Evolutionary conservation across 2,113 vertebrate genomes (phyloP), one percentile per base, ranked within the genome.

Genomic region (Danionella cerebrum): DNA sequence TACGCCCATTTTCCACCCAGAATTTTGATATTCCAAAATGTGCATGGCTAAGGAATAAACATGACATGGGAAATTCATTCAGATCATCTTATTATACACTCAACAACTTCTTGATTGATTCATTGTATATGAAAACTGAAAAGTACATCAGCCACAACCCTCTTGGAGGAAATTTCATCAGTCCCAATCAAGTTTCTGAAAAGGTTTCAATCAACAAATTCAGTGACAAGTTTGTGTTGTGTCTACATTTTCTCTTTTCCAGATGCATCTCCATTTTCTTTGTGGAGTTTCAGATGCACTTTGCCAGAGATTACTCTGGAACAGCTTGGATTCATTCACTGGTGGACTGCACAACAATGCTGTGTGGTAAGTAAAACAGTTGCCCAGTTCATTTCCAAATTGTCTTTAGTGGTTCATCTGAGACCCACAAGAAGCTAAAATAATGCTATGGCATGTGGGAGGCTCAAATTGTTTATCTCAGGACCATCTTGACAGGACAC

Each of bases 181-280:
- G n/a, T n/a, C n/a, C n/a, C n/a, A n/a, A n/a, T n/a, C n/a, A n/a
- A n/a, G n/a, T n/a, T n/a, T n/a, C n/a, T n/a, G n/a, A n/a, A n/a
- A n/a, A n/a, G n/a, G n/a, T n/a, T n/a, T n/a, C n/a, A n/a, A n/a
- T n/a, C n/a, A n/a, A n/a, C n/a, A n/a, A n/a, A n/a, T n/a, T n/a
- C n/a, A n/a, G n/a, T n/a, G n/a, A n/a, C 31, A 22, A 22, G 21
- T 4, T 69, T 35, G 7, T 27, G 13, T 36, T 39, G 22, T 55
- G n/a, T n/a, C n/a, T n/a, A n/a, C 29, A 29, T 19, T 39, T 41
- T 25, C 2, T 67, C 24, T 70, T 29, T 70, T 73, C 18, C 85
- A 98, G 95, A 80, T 98, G 95, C 76, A 88, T 97, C 72, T 96
- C 95, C 24, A 90, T 98, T 78, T 98, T 98, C 82, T 97, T 98